phyloP scores from a whole-genome alignment of 2,113 vertebrate species.

The Vulpes lagopus region DNA sequence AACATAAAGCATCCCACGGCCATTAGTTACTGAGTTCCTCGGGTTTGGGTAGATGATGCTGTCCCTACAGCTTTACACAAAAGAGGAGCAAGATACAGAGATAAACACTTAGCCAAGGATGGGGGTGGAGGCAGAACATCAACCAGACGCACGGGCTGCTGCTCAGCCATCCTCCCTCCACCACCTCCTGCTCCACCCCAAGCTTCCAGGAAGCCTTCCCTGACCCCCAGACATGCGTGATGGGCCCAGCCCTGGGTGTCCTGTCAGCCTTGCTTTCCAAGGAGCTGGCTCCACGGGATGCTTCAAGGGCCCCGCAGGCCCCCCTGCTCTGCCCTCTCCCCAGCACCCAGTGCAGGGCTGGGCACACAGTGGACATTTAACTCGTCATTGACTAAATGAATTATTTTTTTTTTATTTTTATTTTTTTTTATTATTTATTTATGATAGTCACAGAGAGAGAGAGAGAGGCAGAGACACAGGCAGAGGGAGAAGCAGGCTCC shows the following conservation, averaged over 20 bases:
- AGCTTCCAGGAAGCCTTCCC: not conserved
- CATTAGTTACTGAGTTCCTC: not conserved
- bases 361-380: not conserved
- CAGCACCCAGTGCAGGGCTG: fast-evolving
- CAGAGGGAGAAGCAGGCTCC: no score
- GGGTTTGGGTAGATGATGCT: not conserved
- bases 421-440: no score
- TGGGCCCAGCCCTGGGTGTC: not conserved
- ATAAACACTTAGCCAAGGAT: not conserved
- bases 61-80: not conserved
- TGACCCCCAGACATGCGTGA: fast-evolving
- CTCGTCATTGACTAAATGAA: not conserved
- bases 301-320: not conserved
- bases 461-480: no score
- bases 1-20: not conserved
- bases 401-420: no score
- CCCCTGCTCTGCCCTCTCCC: not conserved
- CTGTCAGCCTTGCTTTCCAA: not conserved
- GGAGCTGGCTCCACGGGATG: fast-evolving
- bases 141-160: not conserved
- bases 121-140: not conserved
- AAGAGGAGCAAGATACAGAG: not conserved
- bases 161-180: no score
- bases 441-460: no score
- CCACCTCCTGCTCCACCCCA: not conserved